Percentiles rank a stretch among this genome's conserved stretches.
Conservation (phyloP, 2,888 invertebrate species). For the Bombyx huttoni region DNA sequence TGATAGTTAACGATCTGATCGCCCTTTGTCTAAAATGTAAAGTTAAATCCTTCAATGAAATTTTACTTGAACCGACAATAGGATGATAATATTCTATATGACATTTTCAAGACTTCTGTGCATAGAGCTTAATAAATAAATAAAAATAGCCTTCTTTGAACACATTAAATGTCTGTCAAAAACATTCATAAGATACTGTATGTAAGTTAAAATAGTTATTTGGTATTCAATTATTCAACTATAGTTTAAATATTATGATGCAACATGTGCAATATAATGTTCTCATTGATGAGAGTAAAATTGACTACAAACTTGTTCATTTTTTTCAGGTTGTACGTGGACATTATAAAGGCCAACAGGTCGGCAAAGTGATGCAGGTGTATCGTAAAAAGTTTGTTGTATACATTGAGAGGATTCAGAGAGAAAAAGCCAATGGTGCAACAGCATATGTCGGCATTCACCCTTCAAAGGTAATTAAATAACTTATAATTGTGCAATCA, state of each 20-base stretch:
- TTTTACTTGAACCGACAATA: too few relatives aligned
- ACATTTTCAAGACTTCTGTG: too few relatives aligned
- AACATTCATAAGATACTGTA: too few relatives aligned
- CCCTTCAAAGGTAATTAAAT: conserved; percentile 88
- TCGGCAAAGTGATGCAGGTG: conserved; percentile 97
- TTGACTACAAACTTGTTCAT: neutral
- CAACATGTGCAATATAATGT: too few relatives aligned
- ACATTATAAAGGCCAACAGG: conserved; percentile 99
- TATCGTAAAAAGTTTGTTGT: conserved; percentile 99
- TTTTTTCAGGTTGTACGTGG: conserved; percentile 90
- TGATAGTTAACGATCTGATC: neutral
- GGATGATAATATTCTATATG: neutral
- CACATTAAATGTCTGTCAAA: too few relatives aligned
- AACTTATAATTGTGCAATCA: neutral
- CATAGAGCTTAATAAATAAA: too few relatives aligned
- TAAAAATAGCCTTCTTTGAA: too few relatives aligned
- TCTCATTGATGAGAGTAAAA: neutral
- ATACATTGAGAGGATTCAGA: conserved; percentile 98
- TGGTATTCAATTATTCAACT: too few relatives aligned
- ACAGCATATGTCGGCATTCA: conserved; percentile 99
- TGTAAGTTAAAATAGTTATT: too few relatives aligned
- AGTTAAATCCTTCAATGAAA: too few relatives aligned
- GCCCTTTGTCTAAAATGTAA: too few relatives aligned
- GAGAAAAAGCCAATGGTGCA: conserved; percentile 99
- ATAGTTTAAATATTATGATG: too few relatives aligned